Evolutionary conservation across 1,140 invertebrate species (phyloP).

Genomic region (Cotesia vestalis): DNA sequence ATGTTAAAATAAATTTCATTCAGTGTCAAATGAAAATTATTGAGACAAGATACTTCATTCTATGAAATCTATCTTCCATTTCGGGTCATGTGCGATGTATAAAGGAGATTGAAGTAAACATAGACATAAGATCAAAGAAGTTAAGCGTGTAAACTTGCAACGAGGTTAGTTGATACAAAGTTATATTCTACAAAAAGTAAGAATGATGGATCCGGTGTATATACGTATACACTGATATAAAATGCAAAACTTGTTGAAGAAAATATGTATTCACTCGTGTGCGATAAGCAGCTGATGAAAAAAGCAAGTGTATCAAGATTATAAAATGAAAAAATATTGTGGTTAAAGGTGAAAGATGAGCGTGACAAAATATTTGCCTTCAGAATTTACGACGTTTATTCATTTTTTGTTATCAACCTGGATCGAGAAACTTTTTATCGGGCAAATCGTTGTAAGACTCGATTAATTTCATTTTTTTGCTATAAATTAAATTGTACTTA

Average conservation of each 20-base stretch:
- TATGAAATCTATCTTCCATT: no score
- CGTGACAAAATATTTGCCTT: neutral
- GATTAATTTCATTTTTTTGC: no score
- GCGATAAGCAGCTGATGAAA: neutral
- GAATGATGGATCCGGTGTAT: neutral
- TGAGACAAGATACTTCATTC: no score
- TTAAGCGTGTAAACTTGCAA: slow-evolving; percentile 1
- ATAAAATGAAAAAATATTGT: neutral
- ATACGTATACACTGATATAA: neutral
- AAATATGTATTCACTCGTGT: slow-evolving; percentile 4
- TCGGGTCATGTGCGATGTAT: neutral
- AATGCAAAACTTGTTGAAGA: slow-evolving; percentile 6
- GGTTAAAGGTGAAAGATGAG: neutral
- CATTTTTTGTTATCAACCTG: neutral
- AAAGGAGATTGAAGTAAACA: slow-evolving; percentile 11
- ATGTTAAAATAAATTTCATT: no score
- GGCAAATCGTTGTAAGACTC: no score
- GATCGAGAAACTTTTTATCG: no score
- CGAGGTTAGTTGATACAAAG: slow-evolving; percentile 10
- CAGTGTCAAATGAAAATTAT: no score
- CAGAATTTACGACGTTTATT: neutral
- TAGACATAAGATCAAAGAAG: neutral
- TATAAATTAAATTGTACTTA: no score
- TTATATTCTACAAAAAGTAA: neutral
- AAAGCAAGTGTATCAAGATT: neutral